Base-by-base conservation (phyloP, 2,888 invertebrate species). In the Campaea margaritaria region DNA sequence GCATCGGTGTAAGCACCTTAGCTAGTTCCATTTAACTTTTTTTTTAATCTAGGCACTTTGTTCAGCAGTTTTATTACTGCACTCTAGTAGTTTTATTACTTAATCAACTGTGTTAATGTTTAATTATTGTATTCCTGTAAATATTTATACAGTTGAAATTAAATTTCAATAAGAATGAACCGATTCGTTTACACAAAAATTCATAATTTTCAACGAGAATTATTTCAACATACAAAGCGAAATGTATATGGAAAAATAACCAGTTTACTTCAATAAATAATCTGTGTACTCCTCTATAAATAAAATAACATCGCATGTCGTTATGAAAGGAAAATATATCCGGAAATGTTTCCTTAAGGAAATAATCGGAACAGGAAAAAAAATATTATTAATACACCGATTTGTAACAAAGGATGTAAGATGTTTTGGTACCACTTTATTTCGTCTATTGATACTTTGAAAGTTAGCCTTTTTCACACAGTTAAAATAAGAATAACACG, bases 331-430 rank as follows among this genome's bases (percentile, higher is more conserved):
- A 60, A 58, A 61, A 60, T 60, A 58, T 60, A 47, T 54, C 58
- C 67, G 72, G 70, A 75, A 69, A 69, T 64, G 65, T 71, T 68
- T 73, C 62, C 69, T 72, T 74, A 68, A 62, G 74, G 64, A 72
- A 69, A 67, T 69, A 70, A 64, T 68, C 67, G 53, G 57, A 50
- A 59, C 58, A 57, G 67, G 74, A 66, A 74, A 75, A n/a, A 68
- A 38, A 9, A 13, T 10, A 31, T 48, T 48, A 27, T 52, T 58
- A 58, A 67, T 67, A 71, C 71, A 66, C 67, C 60, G 62, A 38
- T 11, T 44, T 53, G 48, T 54, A 46, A 36, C 46, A 42, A 28
- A 15, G 42, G 50, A 51, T 46, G 41, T 46, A 57, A 41, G 39
- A 45, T 57, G 56, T 50, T 47, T 57, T 41, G 50, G 50, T 57